Evolutionary conservation across 2,797 vertebrate species (phyloP), one percentile per base, ranked within the genome.

Genomic region (Todus mexicanus): DNA sequence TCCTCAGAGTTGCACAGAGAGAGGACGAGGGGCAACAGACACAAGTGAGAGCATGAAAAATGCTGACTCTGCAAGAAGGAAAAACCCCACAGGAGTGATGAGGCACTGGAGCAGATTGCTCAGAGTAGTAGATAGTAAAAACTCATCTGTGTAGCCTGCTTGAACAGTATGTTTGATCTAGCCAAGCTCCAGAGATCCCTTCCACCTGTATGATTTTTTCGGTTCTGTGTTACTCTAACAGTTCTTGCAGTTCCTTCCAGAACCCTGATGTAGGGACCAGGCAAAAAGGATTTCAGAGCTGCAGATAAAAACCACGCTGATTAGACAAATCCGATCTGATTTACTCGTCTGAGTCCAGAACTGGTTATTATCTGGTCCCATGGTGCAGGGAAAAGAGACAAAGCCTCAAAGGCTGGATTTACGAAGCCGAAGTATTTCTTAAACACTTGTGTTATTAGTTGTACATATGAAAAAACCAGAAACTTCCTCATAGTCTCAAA

Each of bases 81-180:
- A 63, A 89, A 47, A 11, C 0, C 2, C 13, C 5, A 15, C 1
- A 50, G 29, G 6, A 73, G 4, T 3, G 2, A 6, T 27, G 26
- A 53, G 84, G 57, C 31, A 18, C 37, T 37, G 45, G 48, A 82
- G 31, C 9, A 53, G 11, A 29, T 63, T 90, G 33, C 37, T n/a
- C 25, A 47, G 25, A 69, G 27, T 12, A 42, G 50, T 7, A 82
- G 48, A 27, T 15, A 38, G 5, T 60, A 75, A 23, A 80, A 78
- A 47, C 23, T 73, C 29, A 50, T 18, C 7, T 23, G 26, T 0
- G 0, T 27, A 79, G 21, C 29, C 43, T 83, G 29, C 16, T 77
- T 35, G 56, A 27, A 21, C 18, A 10, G 47, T 0, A 2, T 63
- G 15, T 75, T 78, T 75, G 33, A 64, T 26, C 13, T 38, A 42